Evolutionary conservation across 1,140 invertebrate species (phyloP), one percentile per base, ranked within the genome.

Genomic region (Pemphigus obesinymphae): DNA sequence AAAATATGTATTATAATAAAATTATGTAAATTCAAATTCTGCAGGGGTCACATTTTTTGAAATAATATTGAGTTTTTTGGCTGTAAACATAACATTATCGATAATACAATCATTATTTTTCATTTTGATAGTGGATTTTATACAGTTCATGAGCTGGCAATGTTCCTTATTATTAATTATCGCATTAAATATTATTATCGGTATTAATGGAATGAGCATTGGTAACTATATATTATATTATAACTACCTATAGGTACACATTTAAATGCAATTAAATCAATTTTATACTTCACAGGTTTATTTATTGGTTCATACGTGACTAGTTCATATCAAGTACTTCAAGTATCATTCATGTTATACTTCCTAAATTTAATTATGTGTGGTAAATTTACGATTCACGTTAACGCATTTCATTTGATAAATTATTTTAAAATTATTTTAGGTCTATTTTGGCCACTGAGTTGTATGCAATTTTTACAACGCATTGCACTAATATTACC

Each of bases 1-100:
- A n/a, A n/a, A n/a, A n/a, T n/a, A n/a, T 40, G 40, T 40, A 40
- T 23, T n/a, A 5, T 68, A 34, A 11, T 20, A 20, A 20, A 40
- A 68, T 6, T 1, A 66, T 72, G 45, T 10, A 17, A 45, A 45
- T 45, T 45, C 3, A 8, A 72, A 72, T 72, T 73, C n/a, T n/a
- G n/a, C 29, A 73, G 70, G 70, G 50, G 70, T 73, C 0, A 73
- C 70, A 8, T n/a, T 50, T 50, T 73, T 50, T 31, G 70, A 73
- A 73, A 50, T 73, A 17, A 1, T 73, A 11, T 31, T 73, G 43
- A 73, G 70, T n/a, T 50, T 73, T 50, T 8, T 73, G 31, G 20
- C 0, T 0, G 11, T 37, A n/a, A 26, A 73, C 31, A 31, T 23
- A 50, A 50, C 50, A 48, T 50, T 73, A 7, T 73, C 70, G 1